A percentile compares a stretch with the other conserved stretches of the same genome.
Conservation (phyloP, 64 coral and sea anemone species). For the Anthopleura sola region DNA sequence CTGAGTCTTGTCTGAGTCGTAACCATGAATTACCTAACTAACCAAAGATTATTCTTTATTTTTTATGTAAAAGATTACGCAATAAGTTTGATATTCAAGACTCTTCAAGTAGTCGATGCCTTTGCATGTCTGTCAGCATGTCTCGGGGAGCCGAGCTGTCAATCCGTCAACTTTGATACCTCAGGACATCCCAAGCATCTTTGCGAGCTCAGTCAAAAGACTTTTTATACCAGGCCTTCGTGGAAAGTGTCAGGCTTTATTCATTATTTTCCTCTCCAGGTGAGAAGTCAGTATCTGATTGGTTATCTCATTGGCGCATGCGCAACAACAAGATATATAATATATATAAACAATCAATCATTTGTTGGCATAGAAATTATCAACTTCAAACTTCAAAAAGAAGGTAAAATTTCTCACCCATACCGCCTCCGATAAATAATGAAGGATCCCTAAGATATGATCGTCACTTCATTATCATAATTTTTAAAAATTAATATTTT, state of each 20-base stretch:
- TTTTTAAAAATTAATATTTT: too few species aligned
- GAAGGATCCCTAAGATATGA: too few species aligned
- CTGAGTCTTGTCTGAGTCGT: too few species aligned
- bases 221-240: background rate
- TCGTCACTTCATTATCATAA: too few species aligned
- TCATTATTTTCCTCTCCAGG: background rate
- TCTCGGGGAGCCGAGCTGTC: background rate
- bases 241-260: background rate
- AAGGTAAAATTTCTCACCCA: too few species aligned
- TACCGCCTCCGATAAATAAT: too few species aligned
- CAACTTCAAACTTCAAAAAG: too few species aligned
- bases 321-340: too few species aligned
- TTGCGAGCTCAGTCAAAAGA: background rate
- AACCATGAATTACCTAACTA: background rate
- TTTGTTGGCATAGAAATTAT: too few species aligned
- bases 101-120: background rate
- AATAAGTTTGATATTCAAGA: background rate
- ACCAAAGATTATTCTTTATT: background rate
- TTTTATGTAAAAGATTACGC: background rate
- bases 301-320: too few species aligned
- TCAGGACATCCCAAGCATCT: background rate
- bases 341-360: too few species aligned
- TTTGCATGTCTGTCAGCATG: conserved; percentile 2
- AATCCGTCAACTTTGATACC: conserved; percentile 2
- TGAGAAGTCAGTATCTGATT: background rate